phyloP scores from a whole-genome alignment of 2,888 invertebrate genomes.

The Nymphalis urticae region DNA sequence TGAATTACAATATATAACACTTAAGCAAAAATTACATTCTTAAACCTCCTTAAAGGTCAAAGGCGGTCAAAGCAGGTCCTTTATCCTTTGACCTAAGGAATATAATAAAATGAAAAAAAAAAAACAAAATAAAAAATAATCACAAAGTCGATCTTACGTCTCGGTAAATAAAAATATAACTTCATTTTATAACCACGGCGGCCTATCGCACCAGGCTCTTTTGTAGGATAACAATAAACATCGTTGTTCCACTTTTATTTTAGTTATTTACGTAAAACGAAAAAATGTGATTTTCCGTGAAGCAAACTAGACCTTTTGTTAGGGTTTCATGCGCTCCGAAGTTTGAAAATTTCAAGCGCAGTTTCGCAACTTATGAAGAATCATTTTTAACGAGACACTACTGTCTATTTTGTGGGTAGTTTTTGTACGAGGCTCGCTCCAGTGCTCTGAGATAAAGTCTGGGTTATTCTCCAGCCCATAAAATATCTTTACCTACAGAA shows the following conservation, averaged over 20 bases:
- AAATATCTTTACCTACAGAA: too few relatives aligned
- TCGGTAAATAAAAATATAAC: constrained; percentile 52
- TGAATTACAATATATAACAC: not conserved
- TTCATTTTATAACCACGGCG: constrained; percentile 62
- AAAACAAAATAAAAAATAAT: constrained; percentile 46
- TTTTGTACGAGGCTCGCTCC: too few relatives aligned
- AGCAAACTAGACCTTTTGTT: constrained; percentile 30
- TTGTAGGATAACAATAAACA: constrained; percentile 62
- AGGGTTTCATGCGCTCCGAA: constrained; percentile 13
- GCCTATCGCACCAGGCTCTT: constrained; percentile 50
- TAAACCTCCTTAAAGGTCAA: constrained; percentile 3
- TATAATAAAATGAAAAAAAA: constrained; percentile 42
- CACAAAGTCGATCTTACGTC: constrained; percentile 49
- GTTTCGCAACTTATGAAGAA: constrained; percentile 23
- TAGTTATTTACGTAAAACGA: constrained; percentile 51
- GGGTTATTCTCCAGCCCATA: too few relatives aligned
- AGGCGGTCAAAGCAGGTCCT: not conserved
- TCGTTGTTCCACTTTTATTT: constrained; percentile 51
- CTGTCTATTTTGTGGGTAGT: constrained; percentile 4
- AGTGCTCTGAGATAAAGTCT: too few relatives aligned
- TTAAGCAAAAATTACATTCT: not conserved
- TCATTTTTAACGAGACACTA: constrained; percentile 20
- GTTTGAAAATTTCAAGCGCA: constrained; percentile 20
- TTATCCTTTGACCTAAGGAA: not conserved
- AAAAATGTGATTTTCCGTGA: constrained; percentile 30